Conservation (phyloP, 2,797 vertebrate genomes). For the Cirrhinus mrigala region DNA sequence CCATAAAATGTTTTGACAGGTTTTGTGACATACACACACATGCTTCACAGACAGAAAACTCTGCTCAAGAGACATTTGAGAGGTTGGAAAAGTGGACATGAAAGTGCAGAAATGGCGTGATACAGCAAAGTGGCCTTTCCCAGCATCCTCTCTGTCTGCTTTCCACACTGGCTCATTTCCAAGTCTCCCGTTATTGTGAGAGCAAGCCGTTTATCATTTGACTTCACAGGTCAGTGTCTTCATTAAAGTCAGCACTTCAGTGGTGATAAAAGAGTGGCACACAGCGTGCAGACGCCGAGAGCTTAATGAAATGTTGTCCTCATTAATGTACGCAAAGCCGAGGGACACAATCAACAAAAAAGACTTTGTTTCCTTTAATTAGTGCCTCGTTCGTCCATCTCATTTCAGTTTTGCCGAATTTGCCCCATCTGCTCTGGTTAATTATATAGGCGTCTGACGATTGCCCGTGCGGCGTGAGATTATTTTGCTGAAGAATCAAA, state of each 20-base stretch:
- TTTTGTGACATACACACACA: background rate
- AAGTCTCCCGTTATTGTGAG: constrained; percentile 27
- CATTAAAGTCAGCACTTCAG: constrained; percentile 52
- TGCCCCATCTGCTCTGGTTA: constrained; percentile 53
- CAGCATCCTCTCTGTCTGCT: constrained; percentile 42
- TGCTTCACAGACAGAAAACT: background rate
- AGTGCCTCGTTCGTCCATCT: constrained; percentile 42
- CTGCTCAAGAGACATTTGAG: background rate
- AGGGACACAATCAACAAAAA: constrained; percentile 49
- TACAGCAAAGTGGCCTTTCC: background rate
- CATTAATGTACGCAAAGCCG: constrained; percentile 55
- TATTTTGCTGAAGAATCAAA: background rate
- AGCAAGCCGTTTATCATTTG: constrained; percentile 47
- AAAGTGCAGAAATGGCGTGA: constrained; percentile 2
- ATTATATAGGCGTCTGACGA: constrained; percentile 28
- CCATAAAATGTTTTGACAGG: background rate
- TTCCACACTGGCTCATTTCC: constrained; percentile 19
- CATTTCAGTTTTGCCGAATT: constrained; percentile 48
- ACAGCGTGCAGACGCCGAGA: constrained; percentile 20
- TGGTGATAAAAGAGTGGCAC: constrained; percentile 41
- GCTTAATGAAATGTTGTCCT: constrained; percentile 59
- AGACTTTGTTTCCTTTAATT: constrained; percentile 55
- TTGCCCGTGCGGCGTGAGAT: background rate
- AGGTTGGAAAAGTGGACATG: background rate
- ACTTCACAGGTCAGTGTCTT: constrained; percentile 50